phyloP scores from a whole-genome alignment of 2,888 invertebrate genomes.

The Tridacna gigas region DNA sequence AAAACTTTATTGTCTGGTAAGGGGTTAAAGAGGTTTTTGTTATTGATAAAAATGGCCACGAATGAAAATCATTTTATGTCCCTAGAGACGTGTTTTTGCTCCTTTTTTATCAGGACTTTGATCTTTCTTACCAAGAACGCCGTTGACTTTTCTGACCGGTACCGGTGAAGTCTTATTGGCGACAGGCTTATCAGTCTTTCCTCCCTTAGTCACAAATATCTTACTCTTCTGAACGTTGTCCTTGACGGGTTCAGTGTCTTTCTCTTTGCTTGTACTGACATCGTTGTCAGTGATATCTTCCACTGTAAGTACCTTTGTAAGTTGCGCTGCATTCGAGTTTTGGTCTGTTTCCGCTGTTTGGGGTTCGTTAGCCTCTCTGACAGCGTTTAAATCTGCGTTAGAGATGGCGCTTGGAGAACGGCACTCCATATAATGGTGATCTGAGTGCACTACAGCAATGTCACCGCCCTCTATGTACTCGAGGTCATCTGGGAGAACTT shows the following conservation, averaged over 20 bases:
- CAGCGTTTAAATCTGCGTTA: neutral
- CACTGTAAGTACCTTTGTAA: neutral
- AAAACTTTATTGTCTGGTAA: no score
- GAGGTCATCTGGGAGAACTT: slow-evolving; percentile 60
- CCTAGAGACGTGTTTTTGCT: slow-evolving; percentile 2
- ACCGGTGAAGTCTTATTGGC: neutral
- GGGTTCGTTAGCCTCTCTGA: neutral
- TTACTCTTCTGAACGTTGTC: slow-evolving; percentile 14
- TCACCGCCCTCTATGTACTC: slow-evolving; percentile 64
- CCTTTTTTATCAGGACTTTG: slow-evolving; percentile 3
- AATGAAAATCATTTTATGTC: no score
- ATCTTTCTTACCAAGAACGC: neutral
- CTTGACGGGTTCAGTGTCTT: neutral
- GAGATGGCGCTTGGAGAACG: neutral
- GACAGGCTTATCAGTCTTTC: slow-evolving; percentile 7
- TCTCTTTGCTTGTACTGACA: neutral
- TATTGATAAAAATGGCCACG: no score
- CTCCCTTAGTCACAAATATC: slow-evolving; percentile 17
- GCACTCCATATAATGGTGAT: slow-evolving; percentile 2
- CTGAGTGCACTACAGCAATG: slow-evolving; percentile 33
- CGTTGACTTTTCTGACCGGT: neutral
- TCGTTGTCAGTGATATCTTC: neutral
- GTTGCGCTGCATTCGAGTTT: neutral
- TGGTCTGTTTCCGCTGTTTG: neutral
- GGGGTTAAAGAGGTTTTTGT: no score